Evolutionary conservation across 2,113 vertebrate genomes (phyloP), one percentile per base, ranked within the genome.

Genomic region (Rhinopithecus roxellana): DNA sequence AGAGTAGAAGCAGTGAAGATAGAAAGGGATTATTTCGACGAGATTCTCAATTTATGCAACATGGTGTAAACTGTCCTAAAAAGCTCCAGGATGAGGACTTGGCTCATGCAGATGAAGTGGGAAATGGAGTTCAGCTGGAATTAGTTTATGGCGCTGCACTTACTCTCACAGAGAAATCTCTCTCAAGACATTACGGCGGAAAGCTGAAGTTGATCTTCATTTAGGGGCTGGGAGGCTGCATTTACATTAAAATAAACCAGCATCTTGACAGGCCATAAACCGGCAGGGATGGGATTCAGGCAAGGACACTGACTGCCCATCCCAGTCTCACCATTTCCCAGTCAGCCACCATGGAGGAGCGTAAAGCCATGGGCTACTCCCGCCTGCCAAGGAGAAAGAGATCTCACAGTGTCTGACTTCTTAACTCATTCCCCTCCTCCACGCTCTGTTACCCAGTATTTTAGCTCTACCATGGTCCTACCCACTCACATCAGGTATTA

Each of bases 1-100:
- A 48, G 59, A 70, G 48, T 1, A 83, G 97, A 38, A 50, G 84
- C 78, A 13, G 88, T 5, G 72, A 88, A 93, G 97, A 97, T 30
- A 55, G 88, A 94, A 85, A 32, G 70, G 96, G 97, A 94, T 96
- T 94, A 97, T 50, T 88, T 10, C 23, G 67, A 70, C 11, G 38
- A 93, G 92, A 52, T 18, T 92, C 93, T 85, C 80, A 3, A 43
- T 35, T 18, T 79, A 80, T 25, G 90, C 83, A 59, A 52, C 96
- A 86, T 64, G 12, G 7, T 27, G 55, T 67, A 52, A 87, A 59
- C 95, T 57, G 80, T 52, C 52, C 8, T 7, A 22, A 55, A 64
- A 77, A 79, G 90, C 72, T 9, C 9, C 0, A 3, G 57, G 70
- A n/a, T 8, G 52, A 81, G 69, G 57, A 32, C 55, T 43, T 20